Base-by-base conservation (phyloP, 2,797 vertebrate species). In the Gymnocypris eckloni region DNA sequence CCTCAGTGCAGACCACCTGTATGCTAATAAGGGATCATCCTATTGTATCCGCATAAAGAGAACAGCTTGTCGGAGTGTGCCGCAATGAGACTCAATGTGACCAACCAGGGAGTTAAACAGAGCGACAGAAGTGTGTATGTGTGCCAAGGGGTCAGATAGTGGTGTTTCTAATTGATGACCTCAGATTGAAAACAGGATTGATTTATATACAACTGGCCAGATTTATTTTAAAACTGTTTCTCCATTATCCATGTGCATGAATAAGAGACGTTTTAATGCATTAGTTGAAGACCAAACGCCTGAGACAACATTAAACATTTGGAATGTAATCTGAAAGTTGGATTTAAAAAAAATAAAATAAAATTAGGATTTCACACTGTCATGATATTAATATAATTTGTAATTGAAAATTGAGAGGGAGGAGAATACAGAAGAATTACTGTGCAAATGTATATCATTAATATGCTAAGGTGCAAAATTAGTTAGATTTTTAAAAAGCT, bases 11-110 rank as follows among this genome's bases (percentile, higher is more conserved):
- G 86, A 88, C 93, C 95, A 95, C 94, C 95, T 95, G 93, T 94
- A 94, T 94, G 93, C 86, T 94, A 93, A 95, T 95, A 91, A 92
- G 43, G 59, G 86, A 82, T 92, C 87, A 67, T 91, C 91, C 89
- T 88, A 94, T 94, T 94, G 93, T 94, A 87, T 75, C 83, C 56
- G 70, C 82, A 79, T 77, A 90, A 91, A 90, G 91, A 41, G 87
- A 94, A 90, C 94, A 94, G 94, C 93, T 94, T 95, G 94, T 91
- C 4, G 87, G 90, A 94, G 94, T 95, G 94, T 95, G 95, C 90
- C 88, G 64, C 91, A 92, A 92, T 91, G 92, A 92, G 87, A 91
- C 89, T 82, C 59, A 86, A 89, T 71, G 71, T 75, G 54, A 69
- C 73, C n/a, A 78, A 84, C n/a, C 83, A 54, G 83, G 54, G 82